A percentile compares a stretch with the other conserved stretches of the same genome.
Evolutionary conservation across 1,140 invertebrate genomes (phyloP).

Genomic region (Eumeta japonica): DNA sequence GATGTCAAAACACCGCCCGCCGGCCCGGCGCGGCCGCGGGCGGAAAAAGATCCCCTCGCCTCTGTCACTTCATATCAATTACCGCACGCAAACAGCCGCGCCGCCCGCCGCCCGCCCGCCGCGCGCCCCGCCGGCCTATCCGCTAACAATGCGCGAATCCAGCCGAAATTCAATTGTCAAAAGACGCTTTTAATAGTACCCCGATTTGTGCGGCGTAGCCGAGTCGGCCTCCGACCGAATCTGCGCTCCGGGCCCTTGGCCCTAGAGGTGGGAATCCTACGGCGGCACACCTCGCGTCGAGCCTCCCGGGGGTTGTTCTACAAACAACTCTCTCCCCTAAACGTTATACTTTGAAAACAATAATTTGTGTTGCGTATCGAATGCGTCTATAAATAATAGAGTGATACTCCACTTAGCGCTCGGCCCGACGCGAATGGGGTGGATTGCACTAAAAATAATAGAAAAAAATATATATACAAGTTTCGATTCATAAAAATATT

Average conservation of each 20-base stretch:
- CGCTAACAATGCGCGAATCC: constrained; percentile 33
- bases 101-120: constrained; percentile 6
- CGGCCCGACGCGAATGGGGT: constrained; percentile 22
- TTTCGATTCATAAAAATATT: too few relatives aligned
- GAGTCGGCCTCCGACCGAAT: too few relatives aligned
- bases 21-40: constrained; percentile 40
- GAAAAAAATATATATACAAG: too few relatives aligned
- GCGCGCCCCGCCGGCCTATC: constrained; percentile 38
- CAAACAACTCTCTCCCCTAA: constrained; percentile 54
- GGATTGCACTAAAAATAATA: constrained; percentile 16
- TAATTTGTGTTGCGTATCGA: constrained; percentile 59
- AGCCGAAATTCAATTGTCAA: constrained; percentile 56
- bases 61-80: constrained; percentile 56
- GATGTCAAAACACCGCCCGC: constrained; percentile 52
- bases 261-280: too few relatives aligned
- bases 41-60: constrained; percentile 43
- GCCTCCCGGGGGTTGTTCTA: constrained; percentile 38
- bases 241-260: too few relatives aligned
- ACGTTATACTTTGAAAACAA: constrained; percentile 59
- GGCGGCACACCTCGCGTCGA: too few relatives aligned
- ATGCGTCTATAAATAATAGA: constrained; percentile 56
- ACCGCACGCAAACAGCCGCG: constrained; percentile 52
- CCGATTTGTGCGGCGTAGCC: constrained; percentile 19
- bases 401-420: constrained; percentile 42
- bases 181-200: constrained; percentile 51